Percentiles rank a stretch among this genome's conserved stretches.
Conservation (phyloP, 2,797 vertebrate species). For the Chrysocyon brachyurus region DNA sequence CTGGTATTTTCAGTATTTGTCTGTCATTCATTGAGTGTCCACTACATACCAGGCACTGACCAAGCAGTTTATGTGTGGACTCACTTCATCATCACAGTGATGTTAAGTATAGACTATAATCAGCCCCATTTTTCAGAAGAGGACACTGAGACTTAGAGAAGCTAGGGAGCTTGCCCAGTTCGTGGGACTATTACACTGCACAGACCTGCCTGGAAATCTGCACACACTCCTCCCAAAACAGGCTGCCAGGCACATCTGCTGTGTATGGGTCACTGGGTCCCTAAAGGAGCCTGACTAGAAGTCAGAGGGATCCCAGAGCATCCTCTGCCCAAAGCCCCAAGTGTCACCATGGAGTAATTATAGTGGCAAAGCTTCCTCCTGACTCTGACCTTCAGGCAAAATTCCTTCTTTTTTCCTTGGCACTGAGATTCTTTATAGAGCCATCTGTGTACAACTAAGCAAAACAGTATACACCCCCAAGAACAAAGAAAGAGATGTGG, state of each 20-base stretch:
- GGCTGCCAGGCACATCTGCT: accelerated
- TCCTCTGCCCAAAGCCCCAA: background rate
- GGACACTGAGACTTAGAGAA: background rate
- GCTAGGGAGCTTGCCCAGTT: background rate
- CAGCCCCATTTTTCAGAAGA: background rate
- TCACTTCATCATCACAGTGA: too few relatives aligned
- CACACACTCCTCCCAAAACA: background rate
- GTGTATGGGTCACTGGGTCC: background rate
- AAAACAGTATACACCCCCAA: background rate
- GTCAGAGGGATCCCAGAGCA: background rate
- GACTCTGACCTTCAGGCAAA: background rate
- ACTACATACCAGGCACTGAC: too few relatives aligned
- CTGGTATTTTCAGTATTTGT: background rate
- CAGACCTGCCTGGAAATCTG: background rate
- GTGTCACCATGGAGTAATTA: background rate
- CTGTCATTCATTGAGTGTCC: background rate
- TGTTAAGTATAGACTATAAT: background rate
- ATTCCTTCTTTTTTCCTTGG: background rate
- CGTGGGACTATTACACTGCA: background rate
- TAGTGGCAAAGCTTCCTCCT: background rate
- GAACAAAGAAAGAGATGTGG: background rate
- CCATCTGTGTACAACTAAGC: background rate
- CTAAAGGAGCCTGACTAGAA: background rate
- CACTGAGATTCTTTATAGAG: background rate
- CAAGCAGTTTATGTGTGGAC: background rate